Conservation (phyloP, 2,113 vertebrate species). For the Coracopsis vasa region DNA sequence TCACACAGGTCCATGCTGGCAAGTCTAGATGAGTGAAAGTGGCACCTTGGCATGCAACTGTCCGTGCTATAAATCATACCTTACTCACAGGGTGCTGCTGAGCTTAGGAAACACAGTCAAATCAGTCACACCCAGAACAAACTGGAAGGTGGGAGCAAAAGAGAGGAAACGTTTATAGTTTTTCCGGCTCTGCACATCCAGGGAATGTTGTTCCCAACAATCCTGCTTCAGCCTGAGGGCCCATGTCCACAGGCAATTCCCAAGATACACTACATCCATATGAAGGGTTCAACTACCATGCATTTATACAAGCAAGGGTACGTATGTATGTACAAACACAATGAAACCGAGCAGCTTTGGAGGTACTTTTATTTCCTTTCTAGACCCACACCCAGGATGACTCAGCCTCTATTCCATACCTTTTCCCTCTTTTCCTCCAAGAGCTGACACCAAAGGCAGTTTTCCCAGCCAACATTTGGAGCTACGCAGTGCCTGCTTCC, state of each 20-base stretch:
- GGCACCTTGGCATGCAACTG: background rate
- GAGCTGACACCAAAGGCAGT: background rate
- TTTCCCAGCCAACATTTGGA: constrained; percentile 14
- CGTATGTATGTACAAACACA: background rate
- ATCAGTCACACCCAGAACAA: background rate
- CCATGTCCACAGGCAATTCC: background rate
- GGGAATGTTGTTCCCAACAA: background rate
- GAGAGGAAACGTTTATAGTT: background rate
- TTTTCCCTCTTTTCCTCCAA: background rate
- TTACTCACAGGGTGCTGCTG: background rate
- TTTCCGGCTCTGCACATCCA: background rate
- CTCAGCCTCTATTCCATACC: background rate
- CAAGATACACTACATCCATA: background rate
- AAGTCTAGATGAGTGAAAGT: background rate
- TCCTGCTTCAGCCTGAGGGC: background rate
- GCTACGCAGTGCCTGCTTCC: background rate
- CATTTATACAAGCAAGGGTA: background rate
- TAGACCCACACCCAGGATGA: constrained; percentile 11
- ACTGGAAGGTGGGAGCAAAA: background rate
- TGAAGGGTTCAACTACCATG: background rate
- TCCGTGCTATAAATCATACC: background rate
- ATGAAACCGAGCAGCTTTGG: background rate
- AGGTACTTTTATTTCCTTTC: background rate
- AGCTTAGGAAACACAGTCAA: background rate
- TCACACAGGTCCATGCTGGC: background rate